Base-by-base conservation (phyloP, 1,140 invertebrate species). In the Lepidurus arcticus region DNA sequence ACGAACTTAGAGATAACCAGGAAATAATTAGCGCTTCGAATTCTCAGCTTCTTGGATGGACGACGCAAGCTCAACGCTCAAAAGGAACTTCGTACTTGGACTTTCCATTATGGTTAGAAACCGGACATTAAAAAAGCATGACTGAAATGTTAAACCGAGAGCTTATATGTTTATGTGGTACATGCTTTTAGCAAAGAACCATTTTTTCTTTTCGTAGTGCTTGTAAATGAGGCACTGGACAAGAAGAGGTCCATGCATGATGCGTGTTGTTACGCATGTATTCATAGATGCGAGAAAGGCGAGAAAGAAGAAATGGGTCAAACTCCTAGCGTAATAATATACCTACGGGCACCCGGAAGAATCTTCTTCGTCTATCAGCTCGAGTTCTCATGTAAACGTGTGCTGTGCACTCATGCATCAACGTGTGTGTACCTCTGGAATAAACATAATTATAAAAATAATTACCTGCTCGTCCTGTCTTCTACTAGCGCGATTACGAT, bases 321-420 rank as follows among this genome's bases (percentile, higher is more conserved):
- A 65, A 65, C 34, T 65, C 53, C 21, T n/a, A 13, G 53, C 21
- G 16, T 65, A 65, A 65, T 21, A 65, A 2, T 34, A 65, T 16
- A 65, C 53, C 53, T 65, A 65, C 21, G n/a, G 53, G 53, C 53
- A 65, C 16, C 53, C 4, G 53, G 53, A 34, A 34, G 34, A 34
- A 34, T 34, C 34, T 34, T 65, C 21, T 7, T 4, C 6, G 9
- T 65, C 13, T 7, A 65, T 7, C 16, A 16, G 21, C 21, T 21
- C 53, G 16, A 65, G 16, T 7, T 65, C 53, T 21, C 53, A 21
- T 21, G 16, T 65, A 8, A 65, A 65, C 53, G 53, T 21, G 13
- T 65, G 53, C 21, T 65, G 53, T 65, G 16, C 53, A 65, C 53
- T 65, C 53, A 65, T 6, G 53, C 53, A 65, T 65, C 53, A 65